phyloP scores from a whole-genome alignment of 2,797 vertebrate species.

The Lithobates pipiens region DNA sequence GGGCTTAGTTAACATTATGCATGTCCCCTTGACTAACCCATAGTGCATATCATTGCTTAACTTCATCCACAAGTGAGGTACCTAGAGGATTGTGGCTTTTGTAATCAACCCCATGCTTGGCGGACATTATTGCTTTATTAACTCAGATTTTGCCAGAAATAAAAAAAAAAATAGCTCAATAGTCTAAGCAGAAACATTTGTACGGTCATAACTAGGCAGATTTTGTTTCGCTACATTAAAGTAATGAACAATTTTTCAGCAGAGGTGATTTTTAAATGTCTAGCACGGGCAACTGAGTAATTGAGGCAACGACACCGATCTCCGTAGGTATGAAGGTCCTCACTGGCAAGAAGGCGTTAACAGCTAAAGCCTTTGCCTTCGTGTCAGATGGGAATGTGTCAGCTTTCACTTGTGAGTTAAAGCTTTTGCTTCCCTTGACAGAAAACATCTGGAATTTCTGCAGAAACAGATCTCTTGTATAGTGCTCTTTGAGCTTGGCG shows the following conservation, averaged over 20 bases:
- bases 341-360: slow-evolving; percentile 56
- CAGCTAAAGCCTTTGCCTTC: slow-evolving; percentile 49
- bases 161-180: background rate
- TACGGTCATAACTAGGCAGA: background rate
- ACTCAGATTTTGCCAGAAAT: background rate
- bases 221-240: background rate
- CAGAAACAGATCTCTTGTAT: slow-evolving; percentile 47
- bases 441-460: slow-evolving; percentile 60
- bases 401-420: slow-evolving; percentile 62
- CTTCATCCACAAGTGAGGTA: background rate
- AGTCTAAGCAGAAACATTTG: background rate
- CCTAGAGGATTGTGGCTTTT: slow-evolving; percentile 9
- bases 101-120: slow-evolving; percentile 9
- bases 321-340: slow-evolving; percentile 16
- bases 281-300: background rate
- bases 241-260: background rate
- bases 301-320: background rate
- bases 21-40: background rate
- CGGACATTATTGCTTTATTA: background rate
- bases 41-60: slow-evolving; percentile 20
- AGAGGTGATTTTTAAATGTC: background rate
- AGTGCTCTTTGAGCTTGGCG: slow-evolving; percentile 12
- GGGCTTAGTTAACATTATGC: slow-evolving; percentile 10
- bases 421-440: slow-evolving; percentile 60
- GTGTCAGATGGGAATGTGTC: slow-evolving; percentile 59